These are phyloP conservation scores for Cydia strobilella DNA, from an alignment of 1,140 invertebrate species.

Conservation along the genomic window DNA sequence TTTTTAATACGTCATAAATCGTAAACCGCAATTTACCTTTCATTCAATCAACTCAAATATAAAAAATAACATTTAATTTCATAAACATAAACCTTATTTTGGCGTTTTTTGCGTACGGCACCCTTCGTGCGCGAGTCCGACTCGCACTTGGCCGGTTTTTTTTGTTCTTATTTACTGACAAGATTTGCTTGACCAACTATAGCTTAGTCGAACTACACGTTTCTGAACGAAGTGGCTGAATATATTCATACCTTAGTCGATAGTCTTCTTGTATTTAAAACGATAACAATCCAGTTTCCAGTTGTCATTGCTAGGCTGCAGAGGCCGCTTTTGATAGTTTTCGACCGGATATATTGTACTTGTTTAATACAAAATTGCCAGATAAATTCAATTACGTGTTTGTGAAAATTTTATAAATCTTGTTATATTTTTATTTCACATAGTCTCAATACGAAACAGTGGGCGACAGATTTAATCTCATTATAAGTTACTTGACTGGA, in stretches of 20 bases:
- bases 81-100: no score
- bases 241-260: background rate
- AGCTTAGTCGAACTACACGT: no score
- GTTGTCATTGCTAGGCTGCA: conserved; percentile 8
- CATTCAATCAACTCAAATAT: no score
- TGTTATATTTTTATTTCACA: conserved; percentile 5
- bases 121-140: no score
- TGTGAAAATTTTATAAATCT: background rate
- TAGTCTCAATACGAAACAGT: background rate
- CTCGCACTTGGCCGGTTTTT: no score
- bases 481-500: conserved; percentile 4
- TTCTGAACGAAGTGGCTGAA: conserved; percentile 13
- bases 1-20: no score
- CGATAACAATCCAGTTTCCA: background rate
- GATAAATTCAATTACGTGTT: background rate
- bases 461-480: background rate
- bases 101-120: no score
- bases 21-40: no score
- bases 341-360: conserved; percentile 18
- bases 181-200: no score
- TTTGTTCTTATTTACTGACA: no score
- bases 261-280: background rate
- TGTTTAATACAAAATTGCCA: background rate
- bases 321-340: conserved; percentile 18
- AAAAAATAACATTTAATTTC: no score